Percentiles rank a stretch among this genome's conserved stretches.
Evolutionary conservation across 2,888 invertebrate genomes (phyloP).

Genomic region (Tuta absoluta): DNA sequence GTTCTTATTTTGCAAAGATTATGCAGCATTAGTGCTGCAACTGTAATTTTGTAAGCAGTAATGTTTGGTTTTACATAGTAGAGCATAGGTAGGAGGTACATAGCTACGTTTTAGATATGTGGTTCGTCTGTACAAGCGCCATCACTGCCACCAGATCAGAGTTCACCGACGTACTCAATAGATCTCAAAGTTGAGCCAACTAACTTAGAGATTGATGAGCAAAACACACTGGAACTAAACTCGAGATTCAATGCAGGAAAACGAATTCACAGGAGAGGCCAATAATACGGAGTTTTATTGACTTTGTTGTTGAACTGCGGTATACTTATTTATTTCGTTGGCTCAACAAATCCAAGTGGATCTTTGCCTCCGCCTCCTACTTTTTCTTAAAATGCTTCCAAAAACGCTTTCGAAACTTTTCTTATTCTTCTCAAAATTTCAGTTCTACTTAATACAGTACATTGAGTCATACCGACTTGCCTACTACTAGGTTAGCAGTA

Average conservation of each 20-base stretch:
- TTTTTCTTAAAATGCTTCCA: too few relatives aligned
- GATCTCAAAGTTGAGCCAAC: slow-evolving; percentile 1
- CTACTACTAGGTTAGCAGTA: too few relatives aligned
- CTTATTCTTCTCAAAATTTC: too few relatives aligned
- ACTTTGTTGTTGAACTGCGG: background rate
- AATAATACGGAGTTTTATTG: slow-evolving; percentile 1
- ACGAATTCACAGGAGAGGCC: background rate
- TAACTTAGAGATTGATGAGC: slow-evolving; percentile 21
- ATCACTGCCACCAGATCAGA: background rate
- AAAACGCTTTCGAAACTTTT: too few relatives aligned
- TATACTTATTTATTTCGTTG: background rate
- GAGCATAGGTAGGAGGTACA: background rate
- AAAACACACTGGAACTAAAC: slow-evolving; percentile 13
- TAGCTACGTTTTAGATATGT: background rate
- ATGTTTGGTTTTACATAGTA: background rate
- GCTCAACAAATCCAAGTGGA: too few relatives aligned
- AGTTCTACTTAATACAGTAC: too few relatives aligned
- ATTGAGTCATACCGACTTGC: too few relatives aligned
- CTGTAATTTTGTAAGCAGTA: background rate
- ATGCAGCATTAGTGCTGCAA: background rate
- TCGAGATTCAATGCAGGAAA: slow-evolving; percentile 10
- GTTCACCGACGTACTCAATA: background rate
- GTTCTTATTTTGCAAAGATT: too few relatives aligned
- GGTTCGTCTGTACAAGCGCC: background rate
- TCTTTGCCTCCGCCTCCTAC: too few relatives aligned